Evolutionary conservation across 2,888 invertebrate genomes (phyloP), one percentile per base, ranked within the genome.

Genomic region (Anthrax anthrax): DNA sequence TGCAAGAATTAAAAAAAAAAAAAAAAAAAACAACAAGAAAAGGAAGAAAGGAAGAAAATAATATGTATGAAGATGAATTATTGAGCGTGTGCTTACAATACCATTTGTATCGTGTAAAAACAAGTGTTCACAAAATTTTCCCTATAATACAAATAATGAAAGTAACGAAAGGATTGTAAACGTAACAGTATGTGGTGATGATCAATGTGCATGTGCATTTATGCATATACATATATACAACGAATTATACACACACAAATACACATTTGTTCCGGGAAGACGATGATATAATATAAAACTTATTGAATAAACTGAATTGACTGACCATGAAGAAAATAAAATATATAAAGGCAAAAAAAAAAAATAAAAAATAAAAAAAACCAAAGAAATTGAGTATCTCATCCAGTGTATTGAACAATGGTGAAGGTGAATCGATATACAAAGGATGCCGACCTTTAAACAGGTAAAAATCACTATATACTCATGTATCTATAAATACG

Each of bases 61-160:
- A n/a, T n/a, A n/a, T n/a, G n/a, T n/a, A 32, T 12, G 12, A 32
- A 4, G 12, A 32, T 32, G 29, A 32, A 32, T 12, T 32, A 32
- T 32, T 32, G 13, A 32, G 12, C 6, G 12, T 32, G 49, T 44
- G 47, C 49, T 49, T 49, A 47, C 47, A 44, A 42, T 49, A 42
- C 44, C 49, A 49, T 46, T 49, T 47, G 47, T 49, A 47, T 44
- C 47, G 49, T 49, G 49, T 42, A 49, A 49, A 37, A 49, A 49
- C 49, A 47, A 49, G 49, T 49, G 49, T 49, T 47, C 47, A 42
- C 44, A 42, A 49, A 44, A 47, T 44, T 47, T 42, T 12, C 3
- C 12, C 13, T n/a, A n/a, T n/a, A n/a, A 32, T 12, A 29, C 8
- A 32, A 32, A 12, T 12, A 32, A 32, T 32, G 29, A 32, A 32